phyloP scores from a whole-genome alignment of 2,888 invertebrate genomes.

The Synergus laeviventris region DNA sequence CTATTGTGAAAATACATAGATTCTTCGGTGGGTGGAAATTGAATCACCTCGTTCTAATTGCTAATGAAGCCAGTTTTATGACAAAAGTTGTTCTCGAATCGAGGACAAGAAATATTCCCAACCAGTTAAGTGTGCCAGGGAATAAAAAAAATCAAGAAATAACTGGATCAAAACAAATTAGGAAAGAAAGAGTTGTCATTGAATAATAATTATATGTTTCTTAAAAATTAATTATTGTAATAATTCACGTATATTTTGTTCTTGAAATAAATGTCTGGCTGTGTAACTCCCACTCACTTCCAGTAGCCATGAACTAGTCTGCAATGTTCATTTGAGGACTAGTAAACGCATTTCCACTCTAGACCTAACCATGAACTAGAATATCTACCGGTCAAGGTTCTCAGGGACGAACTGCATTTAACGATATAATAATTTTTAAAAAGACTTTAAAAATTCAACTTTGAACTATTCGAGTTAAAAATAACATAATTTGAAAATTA shows the following conservation, averaged over 20 bases:
- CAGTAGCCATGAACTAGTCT: slow-evolving; percentile 52
- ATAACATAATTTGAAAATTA: too few species aligned
- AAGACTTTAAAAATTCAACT: too few species aligned
- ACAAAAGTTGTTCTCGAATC: slow-evolving; percentile 1
- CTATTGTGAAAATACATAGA: too few species aligned
- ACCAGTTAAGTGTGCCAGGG: background rate
- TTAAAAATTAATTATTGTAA: background rate
- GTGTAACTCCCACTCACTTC: slow-evolving; percentile 50
- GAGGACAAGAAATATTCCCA: background rate
- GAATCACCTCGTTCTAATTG: slow-evolving; percentile 18
- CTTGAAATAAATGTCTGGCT: background rate
- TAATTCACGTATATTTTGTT: background rate
- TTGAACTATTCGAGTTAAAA: too few species aligned
- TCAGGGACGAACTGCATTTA: background rate
- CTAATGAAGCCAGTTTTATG: slow-evolving; percentile 10
- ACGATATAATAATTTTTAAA: background rate
- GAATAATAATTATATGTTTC: background rate
- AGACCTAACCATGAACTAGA: slow-evolving; percentile 55
- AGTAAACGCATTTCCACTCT: slow-evolving; percentile 53
- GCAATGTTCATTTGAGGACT: slow-evolving; percentile 13
- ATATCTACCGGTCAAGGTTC: slow-evolving; percentile 51
- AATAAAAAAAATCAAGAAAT: background rate
- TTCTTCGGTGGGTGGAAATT: background rate
- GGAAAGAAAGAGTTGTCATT: background rate
- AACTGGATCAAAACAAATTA: background rate